A percentile compares a stretch with the other conserved stretches of the same genome.
Conservation (phyloP, 2,113 vertebrate species). For the Thunnus thynnus region DNA sequence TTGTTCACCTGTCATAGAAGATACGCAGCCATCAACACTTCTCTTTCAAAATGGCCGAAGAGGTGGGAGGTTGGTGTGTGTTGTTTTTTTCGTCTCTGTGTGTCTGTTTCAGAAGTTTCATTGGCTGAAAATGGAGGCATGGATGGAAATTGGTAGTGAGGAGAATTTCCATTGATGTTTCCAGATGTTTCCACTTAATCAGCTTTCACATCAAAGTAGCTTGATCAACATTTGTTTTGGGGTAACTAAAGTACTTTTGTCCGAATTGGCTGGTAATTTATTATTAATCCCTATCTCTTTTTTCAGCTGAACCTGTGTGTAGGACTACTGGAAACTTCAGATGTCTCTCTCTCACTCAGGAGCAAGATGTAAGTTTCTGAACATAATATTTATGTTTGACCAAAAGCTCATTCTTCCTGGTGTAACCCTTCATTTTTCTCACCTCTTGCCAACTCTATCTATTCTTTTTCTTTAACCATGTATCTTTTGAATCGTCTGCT, state of each 20-base stretch:
- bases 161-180: background rate
- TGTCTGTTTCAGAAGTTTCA: conserved; percentile 29
- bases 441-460: background rate
- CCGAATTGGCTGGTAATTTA: conserved; percentile 15
- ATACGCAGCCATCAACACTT: conserved; percentile 66
- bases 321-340: conserved; percentile 60
- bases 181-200: background rate
- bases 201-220: background rate
- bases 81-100: conserved; percentile 27
- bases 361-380: conserved; percentile 76
- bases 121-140: conserved; percentile 24
- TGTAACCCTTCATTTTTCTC: background rate
- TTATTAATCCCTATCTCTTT: conserved; percentile 8
- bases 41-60: conserved; percentile 73
- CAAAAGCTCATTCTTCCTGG: background rate
- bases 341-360: conserved; percentile 69
- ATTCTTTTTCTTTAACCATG: conserved; percentile 4
- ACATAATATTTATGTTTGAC: background rate
- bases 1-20: conserved; percentile 69
- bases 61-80: conserved; percentile 75
- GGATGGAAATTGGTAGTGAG: background rate
- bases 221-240: background rate
- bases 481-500: conserved; percentile 40
- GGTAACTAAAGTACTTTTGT: conserved; percentile 1
- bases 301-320: conserved; percentile 72